phyloP scores from a whole-genome alignment of 2,797 vertebrate genomes.

The Coregonus ussuriensis region DNA sequence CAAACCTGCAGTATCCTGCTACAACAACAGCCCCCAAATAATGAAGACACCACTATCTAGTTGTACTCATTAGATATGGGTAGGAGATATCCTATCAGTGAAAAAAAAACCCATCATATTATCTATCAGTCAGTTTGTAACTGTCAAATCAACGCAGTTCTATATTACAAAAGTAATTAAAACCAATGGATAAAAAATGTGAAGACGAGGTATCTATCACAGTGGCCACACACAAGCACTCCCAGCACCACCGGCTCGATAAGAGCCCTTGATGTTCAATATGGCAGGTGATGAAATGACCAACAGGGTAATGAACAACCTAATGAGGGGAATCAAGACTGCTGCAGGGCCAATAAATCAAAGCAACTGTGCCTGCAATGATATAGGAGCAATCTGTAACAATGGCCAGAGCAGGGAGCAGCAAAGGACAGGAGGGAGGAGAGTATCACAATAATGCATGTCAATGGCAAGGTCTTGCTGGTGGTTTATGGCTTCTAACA shows the following conservation, averaged over 20 bases:
- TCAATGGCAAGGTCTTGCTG: conserved; percentile 58
- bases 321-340: conserved; percentile 77
- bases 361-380: conserved; percentile 66
- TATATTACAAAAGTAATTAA: conserved; percentile 8
- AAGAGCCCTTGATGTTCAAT: conserved; percentile 54
- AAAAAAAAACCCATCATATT: too few species aligned
- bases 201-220: conserved; percentile 40
- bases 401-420: conserved; percentile 46
- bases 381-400: conserved; percentile 67
- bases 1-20: background rate
- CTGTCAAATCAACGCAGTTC: background rate
- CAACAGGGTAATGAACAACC: conserved; percentile 74
- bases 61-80: background rate
- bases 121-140: background rate
- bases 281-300: conserved; percentile 63
- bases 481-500: conserved; percentile 40
- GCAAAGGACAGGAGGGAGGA: conserved; percentile 7
- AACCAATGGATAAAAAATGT: conserved; percentile 22
- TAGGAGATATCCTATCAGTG: background rate
- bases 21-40: background rate
- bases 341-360: conserved; percentile 75
- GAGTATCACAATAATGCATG: conserved; percentile 38
- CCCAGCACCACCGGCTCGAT: conserved; percentile 40
- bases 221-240: conserved; percentile 26
- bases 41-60: background rate